Evolutionary conservation across 2,113 vertebrate species (phyloP).

Genomic region (Cacatua alba): DNA sequence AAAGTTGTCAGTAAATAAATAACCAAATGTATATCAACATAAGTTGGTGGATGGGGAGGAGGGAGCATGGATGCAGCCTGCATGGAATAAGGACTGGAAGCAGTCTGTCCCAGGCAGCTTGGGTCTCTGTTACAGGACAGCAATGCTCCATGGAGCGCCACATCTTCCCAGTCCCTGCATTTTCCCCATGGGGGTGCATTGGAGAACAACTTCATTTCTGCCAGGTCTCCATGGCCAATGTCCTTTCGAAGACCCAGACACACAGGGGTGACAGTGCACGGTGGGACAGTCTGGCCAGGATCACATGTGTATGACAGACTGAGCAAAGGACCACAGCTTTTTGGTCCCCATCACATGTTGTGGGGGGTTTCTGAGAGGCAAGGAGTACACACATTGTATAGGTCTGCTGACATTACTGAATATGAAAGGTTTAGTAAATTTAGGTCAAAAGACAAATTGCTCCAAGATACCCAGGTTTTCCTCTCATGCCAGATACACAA

Average conservation of each 20-base stretch:
- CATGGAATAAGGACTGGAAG: background rate
- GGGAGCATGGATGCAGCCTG: background rate
- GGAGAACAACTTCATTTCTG: background rate
- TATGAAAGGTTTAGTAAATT: background rate
- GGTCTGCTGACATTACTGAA: background rate
- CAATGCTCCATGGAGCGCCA: rapidly evolving
- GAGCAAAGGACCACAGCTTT: background rate
- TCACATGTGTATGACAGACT: background rate
- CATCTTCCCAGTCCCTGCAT: background rate
- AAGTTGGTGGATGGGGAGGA: background rate
- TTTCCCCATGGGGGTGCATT: background rate
- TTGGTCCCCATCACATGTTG: rapidly evolving
- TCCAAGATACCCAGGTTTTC: background rate
- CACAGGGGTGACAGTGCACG: rapidly evolving
- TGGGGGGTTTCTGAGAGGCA: background rate
- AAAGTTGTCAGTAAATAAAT: background rate
- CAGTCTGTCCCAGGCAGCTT: background rate
- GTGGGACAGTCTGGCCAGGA: background rate
- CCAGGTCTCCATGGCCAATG: background rate
- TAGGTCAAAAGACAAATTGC: background rate
- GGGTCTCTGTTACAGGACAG: background rate
- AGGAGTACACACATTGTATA: too few species aligned
- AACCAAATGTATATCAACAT: rapidly evolving
- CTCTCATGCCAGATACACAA: background rate
- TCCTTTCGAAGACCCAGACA: background rate